Base-by-base conservation (phyloP, 2,113 vertebrate species). In the Tiliqua scincoides region DNA sequence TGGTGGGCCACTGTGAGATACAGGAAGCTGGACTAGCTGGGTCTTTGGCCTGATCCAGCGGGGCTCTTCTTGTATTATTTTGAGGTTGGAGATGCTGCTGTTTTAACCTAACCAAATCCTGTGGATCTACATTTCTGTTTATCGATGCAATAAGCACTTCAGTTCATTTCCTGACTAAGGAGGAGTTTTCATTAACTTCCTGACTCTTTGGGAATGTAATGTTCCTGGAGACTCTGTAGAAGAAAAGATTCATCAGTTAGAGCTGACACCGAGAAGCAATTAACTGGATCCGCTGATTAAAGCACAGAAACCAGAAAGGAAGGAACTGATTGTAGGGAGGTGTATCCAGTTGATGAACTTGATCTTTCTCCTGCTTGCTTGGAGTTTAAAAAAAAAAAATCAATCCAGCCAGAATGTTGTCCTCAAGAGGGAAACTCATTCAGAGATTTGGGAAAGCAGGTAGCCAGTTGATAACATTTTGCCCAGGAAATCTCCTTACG, bases 171-270 rank as follows among this genome's bases (percentile, higher is more conserved):
- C 57, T 86, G 57, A 17, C 43, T 48, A 15, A n/a, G 62, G 25
- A 43, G 68, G 57, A 62, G 35, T 86, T 80, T 80, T 80, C 77
- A 73, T 73, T 79, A 86, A 73, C 77, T 80, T 35, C 43, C 37
- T 52, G 37, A 52, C 62, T 21, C 72, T 37, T 67, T 12, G 3
- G 43, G 62, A 54, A 68, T 80, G 23, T 61, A 61, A 70, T 48
- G 2, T 32, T 85, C 3, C n/a, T 35, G 30, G 70, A 61, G 35
- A 70, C 48, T 48, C 15, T 32, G 12, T 32, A 32, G 72, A 73
- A 27, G 73, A 84, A 63, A 30, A n/a, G 59, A 84, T 86, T 32
- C 15, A 79, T 79, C 78, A 79, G 9, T 21, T 52, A 57, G 25
- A 35, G 57, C 37, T 62, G 67, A 80, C 54, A 80, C 67, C 2